Percentiles rank a stretch among this genome's conserved stretches.
These are phyloP conservation scores for Sebastes minor DNA, from an alignment of 2,797 vertebrate species.

Conservation along the genomic window DNA sequence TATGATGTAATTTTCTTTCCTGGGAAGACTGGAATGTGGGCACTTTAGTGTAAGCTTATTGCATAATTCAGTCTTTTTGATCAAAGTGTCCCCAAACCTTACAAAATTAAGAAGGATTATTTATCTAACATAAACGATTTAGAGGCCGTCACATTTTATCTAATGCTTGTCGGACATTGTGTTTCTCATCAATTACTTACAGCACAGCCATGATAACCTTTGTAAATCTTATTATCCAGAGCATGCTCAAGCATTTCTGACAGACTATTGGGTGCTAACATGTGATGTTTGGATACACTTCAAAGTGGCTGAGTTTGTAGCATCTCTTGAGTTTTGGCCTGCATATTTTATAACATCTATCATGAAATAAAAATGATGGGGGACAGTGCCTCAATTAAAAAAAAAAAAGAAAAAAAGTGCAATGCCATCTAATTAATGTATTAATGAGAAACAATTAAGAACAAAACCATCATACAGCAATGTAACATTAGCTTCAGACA, in stretches of 20 bases:
- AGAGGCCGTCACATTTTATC: neutral
- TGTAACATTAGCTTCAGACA: neutral
- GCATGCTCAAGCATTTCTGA: neutral
- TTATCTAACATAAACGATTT: neutral
- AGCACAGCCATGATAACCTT: constrained; percentile 5
- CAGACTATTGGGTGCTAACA: neutral
- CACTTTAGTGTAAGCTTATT: neutral
- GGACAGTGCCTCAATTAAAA: neutral
- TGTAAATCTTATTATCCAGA: constrained; percentile 16
- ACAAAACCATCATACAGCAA: neutral
- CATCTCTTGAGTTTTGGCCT: constrained; percentile 22
- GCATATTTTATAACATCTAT: constrained; percentile 33
- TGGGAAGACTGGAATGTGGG: neutral
- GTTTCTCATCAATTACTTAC: neutral
- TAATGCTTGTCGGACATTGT: neutral
- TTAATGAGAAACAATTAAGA: neutral
- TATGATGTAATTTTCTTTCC: neutral
- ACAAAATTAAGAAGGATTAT: neutral
- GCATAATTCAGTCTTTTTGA: neutral
- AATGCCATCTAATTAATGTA: neutral
- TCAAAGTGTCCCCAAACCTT: neutral
- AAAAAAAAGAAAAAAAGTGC: neutral
- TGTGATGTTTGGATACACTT: constrained; percentile 35
- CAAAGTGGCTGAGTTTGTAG: constrained; percentile 2
- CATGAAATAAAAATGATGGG: constrained; percentile 24